Conservation (phyloP, 2,888 invertebrate species). For the Lampropteryx suffumata region DNA sequence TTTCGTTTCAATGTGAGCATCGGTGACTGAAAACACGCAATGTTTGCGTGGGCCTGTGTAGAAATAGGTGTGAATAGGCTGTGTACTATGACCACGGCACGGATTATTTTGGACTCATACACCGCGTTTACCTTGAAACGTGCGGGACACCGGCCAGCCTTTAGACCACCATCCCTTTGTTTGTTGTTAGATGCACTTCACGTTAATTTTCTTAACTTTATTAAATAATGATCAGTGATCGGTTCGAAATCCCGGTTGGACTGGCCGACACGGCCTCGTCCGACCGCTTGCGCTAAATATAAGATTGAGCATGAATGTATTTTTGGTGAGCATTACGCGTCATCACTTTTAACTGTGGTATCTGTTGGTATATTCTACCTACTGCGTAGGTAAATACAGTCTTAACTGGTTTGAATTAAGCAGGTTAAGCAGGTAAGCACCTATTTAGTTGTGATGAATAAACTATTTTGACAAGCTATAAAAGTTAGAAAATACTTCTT, state of each 20-base stretch:
- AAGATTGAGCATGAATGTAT: slow-evolving; percentile 80
- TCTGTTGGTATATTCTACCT: slow-evolving; percentile 39
- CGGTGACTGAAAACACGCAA: slow-evolving; percentile 75
- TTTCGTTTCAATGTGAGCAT: slow-evolving; percentile 75
- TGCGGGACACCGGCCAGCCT: slow-evolving; percentile 51
- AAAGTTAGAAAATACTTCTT: background rate
- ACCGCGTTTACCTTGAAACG: slow-evolving; percentile 73
- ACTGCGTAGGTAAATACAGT: slow-evolving; percentile 5
- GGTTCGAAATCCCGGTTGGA: slow-evolving; percentile 76
- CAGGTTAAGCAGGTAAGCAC: too few species aligned
- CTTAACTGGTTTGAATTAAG: too few species aligned
- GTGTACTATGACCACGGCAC: slow-evolving; percentile 71
- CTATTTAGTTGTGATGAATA: too few species aligned
- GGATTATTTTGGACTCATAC: slow-evolving; percentile 69
- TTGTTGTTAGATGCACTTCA: slow-evolving; percentile 53
- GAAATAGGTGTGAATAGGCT: slow-evolving; percentile 81
- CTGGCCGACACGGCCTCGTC: slow-evolving; percentile 70
- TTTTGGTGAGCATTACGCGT: slow-evolving; percentile 78
- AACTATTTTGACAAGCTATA: too few species aligned
- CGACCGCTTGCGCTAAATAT: slow-evolving; percentile 80
- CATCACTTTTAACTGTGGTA: slow-evolving; percentile 61
- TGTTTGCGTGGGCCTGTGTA: slow-evolving; percentile 79
- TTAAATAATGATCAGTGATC: slow-evolving; percentile 68
- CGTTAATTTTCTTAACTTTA: slow-evolving; percentile 48
- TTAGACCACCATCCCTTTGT: slow-evolving; percentile 58